Base-by-base conservation (phyloP, 2,888 invertebrate species). In the Venustoraphidia nigricollis region DNA sequence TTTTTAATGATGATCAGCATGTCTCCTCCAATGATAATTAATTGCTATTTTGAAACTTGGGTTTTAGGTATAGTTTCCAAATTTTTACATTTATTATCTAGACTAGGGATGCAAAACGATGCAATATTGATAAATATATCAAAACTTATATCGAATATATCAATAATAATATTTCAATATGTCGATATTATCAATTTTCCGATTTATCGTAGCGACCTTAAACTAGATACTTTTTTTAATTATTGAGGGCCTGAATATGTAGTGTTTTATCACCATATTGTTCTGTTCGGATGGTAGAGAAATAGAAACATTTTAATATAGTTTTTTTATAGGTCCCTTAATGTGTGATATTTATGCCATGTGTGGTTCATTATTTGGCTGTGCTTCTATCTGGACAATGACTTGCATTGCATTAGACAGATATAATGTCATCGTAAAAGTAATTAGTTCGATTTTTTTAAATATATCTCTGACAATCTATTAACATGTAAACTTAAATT, bases 301-400 rank as follows among this genome's bases (percentile, higher is more conserved):
- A 3, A 4, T 14, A 42, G 11, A 27, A 11, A 40, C 34, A 46
- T 10, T 46, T 40, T 47, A 49, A 50, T 27, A 17, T 17, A 17
- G n/a, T n/a, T 17, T 17, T 27, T 27, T 27, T 27, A 6, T 58
- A 79, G 82, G 87, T 56, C 82, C 89, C 41, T 68, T 90, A 47
- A 82, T 87, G 67, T 94, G 93, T 65, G 84, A 92, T 65, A 60
- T 94, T 3, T 93, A 94, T 66, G 92, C 80, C 39, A 80, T 89
- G 69, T 73, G 79, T 47, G 93, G 93, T 37, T 93, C 92, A 40
- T 73, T 92, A 50, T 91, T 86, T 61, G 94, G 94, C 51, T 87
- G 90, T 63, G 77, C 77, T 57, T 93, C 92, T 51, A 94, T 94
- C 61, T 92, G 91, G 88, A 84, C 89, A 36, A 89, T 94, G 88